Evolutionary conservation across 2,888 invertebrate species (phyloP).

Genomic region (Ischnura elegans): DNA sequence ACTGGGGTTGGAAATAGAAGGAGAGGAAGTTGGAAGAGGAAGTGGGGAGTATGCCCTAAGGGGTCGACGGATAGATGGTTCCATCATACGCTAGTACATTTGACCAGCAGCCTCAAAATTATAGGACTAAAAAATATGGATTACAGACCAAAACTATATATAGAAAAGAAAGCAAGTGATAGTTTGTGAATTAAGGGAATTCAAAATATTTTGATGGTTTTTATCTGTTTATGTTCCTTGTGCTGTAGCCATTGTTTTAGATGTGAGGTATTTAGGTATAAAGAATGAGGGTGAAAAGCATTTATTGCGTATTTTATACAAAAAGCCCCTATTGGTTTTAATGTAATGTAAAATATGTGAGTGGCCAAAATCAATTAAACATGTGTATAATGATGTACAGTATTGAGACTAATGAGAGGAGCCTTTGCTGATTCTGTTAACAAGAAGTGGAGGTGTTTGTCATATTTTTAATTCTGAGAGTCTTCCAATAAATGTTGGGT

Average conservation of each 20-base stretch:
- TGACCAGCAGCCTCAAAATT: slow-evolving; percentile 32
- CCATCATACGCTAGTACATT: slow-evolving; percentile 52
- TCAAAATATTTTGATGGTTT: slow-evolving; percentile 55
- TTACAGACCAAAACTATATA: slow-evolving; percentile 22
- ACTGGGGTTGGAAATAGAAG: slow-evolving; percentile 60
- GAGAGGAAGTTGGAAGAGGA: slow-evolving; percentile 61
- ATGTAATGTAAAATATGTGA: slow-evolving; percentile 62
- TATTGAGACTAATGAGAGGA: slow-evolving; percentile 51
- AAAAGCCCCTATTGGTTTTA: slow-evolving; percentile 57
- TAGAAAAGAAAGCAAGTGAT: slow-evolving; percentile 35
- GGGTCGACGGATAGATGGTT: slow-evolving; percentile 59
- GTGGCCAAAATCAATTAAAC: slow-evolving; percentile 57
- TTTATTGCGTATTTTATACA: slow-evolving; percentile 61
- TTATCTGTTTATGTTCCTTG: slow-evolving; percentile 64
- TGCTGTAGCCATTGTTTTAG: slow-evolving; percentile 63
- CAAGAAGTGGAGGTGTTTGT: slow-evolving; percentile 57
- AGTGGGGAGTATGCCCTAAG: slow-evolving; percentile 62
- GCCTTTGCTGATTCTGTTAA: slow-evolving; percentile 61
- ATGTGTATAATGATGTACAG: slow-evolving; percentile 62
- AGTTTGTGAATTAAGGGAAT: not conserved
- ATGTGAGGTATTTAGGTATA: slow-evolving; percentile 55
- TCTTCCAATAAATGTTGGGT: slow-evolving; percentile 67
- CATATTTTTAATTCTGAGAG: slow-evolving; percentile 67
- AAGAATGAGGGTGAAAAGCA: slow-evolving; percentile 41
- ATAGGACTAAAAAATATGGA: slow-evolving; percentile 10